Base-by-base conservation (phyloP, 2,113 vertebrate genomes). In the Synodontis membranacea region DNA sequence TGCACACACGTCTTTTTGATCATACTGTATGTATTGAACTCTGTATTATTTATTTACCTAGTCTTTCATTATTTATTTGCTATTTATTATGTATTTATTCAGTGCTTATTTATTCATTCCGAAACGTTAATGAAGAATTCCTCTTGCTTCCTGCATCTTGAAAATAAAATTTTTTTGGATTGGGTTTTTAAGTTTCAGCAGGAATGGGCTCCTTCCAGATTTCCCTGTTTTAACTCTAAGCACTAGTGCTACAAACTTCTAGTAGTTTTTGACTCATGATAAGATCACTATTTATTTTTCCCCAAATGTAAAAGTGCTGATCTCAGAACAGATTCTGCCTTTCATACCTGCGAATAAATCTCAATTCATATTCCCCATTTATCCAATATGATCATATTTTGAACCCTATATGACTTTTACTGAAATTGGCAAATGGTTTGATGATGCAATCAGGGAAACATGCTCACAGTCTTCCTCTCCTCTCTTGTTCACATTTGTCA, bases 401-500 rank as follows among this genome's bases (percentile, higher is more conserved):
- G 34, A 50, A 46, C 62, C 68, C 62, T 82, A 39, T 75, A 17
- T 37, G 31, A 42, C 52, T 60, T 82, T 86, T 14, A 60, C 42
- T 62, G 56, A 80, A 58, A 85, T 60, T 85, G 81, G 62, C 50
- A 39, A 84, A 88, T 84, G 88, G 86, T 89, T 88, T 88, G 88
- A 88, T 83, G 87, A 90, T 86, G 86, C 89, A 91, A 92, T 94
- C 94, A 94, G 92, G 95, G 93, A 94, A 80, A 94, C 90, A 88
- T 89, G 90, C 66, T 86, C 54, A 88, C 92, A 95, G 96, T 96
- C 95, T 97, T 97, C 96, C 96, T 96, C 91, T 89, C 91, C 90
- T 92, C 92, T 91, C 86, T 70, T 70, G 48, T 91, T 89, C 87
- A 88, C 88, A 91, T 92, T 90, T 85, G 90, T 54, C 91, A 78